Evolutionary conservation across 2,113 vertebrate species (phyloP).

Genomic region (Myiagra hebetior): DNA sequence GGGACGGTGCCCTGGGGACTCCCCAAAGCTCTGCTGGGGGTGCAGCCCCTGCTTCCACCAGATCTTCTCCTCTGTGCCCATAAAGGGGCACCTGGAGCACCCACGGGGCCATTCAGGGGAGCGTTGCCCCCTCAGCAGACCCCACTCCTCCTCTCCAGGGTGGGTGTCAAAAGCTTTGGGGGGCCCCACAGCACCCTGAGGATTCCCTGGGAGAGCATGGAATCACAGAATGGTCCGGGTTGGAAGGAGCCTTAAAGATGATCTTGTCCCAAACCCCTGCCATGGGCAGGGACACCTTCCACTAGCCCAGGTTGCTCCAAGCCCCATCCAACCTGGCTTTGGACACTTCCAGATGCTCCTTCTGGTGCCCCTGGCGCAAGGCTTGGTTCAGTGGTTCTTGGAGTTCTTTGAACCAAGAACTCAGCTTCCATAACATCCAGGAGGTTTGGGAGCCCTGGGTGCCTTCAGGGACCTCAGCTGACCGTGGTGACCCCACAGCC

Average conservation of each 20-base stretch:
- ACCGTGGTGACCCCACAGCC: accelerated
- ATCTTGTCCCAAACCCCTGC: background rate
- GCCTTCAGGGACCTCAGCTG: background rate
- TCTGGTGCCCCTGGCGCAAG: background rate
- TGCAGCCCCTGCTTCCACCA: accelerated
- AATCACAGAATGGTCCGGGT: background rate
- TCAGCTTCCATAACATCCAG: background rate
- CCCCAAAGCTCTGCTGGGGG: background rate
- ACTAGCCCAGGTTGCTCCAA: background rate
- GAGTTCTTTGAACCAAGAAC: background rate
- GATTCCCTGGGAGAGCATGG: background rate
- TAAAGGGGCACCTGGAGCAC: background rate
- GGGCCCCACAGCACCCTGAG: accelerated
- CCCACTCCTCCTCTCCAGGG: background rate
- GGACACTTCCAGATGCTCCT: background rate
- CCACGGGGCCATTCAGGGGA: accelerated
- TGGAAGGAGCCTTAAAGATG: background rate
- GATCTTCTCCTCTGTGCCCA: background rate
- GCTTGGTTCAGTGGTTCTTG: accelerated
- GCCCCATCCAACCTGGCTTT: accelerated
- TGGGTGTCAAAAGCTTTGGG: background rate
- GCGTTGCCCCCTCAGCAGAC: background rate
- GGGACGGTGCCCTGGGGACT: background rate
- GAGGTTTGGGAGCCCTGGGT: background rate
- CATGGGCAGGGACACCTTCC: background rate